Evolutionary conservation across 2,888 invertebrate species (phyloP).

Genomic region (Andrena bicolor): DNA sequence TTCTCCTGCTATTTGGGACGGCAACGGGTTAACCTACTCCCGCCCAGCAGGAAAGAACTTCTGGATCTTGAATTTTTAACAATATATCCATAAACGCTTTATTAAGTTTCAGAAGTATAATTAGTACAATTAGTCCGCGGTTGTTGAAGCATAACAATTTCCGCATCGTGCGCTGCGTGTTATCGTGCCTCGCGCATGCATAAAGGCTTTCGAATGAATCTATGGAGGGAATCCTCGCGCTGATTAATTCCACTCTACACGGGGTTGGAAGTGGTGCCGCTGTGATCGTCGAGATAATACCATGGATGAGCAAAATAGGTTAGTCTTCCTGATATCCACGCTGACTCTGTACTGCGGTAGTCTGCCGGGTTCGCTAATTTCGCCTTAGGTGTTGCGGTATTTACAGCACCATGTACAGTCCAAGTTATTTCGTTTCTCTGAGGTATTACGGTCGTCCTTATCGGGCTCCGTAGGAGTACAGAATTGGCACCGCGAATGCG

Average conservation of each 20-base stretch:
- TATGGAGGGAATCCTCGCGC: neutral
- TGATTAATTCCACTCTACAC: slow-evolving; percentile 26
- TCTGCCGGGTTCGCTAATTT: slow-evolving; percentile 58
- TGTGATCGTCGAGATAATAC: slow-evolving; percentile 29
- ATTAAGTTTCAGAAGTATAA: no score
- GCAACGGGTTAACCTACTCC: no score
- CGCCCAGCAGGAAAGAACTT: no score
- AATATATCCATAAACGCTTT: no score
- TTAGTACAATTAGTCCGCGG: neutral
- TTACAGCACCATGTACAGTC: slow-evolving; percentile 42
- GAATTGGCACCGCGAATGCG: slow-evolving; percentile 36
- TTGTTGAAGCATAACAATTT: neutral
- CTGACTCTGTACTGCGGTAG: neutral
- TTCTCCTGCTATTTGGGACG: no score
- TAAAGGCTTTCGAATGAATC: neutral
- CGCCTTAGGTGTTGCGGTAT: slow-evolving; percentile 53
- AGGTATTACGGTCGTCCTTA: slow-evolving; percentile 34
- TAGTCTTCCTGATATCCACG: slow-evolving; percentile 31
- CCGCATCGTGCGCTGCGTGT: neutral
- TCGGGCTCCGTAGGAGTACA: slow-evolving; percentile 15
- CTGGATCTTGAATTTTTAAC: no score
- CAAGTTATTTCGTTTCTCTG: slow-evolving; percentile 44
- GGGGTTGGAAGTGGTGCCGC: neutral
- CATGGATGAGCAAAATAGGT: slow-evolving; percentile 13
- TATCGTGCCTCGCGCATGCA: neutral